Evolutionary conservation across 2,888 invertebrate genomes (phyloP).

Genomic region (Troides oblongomaculatus): DNA sequence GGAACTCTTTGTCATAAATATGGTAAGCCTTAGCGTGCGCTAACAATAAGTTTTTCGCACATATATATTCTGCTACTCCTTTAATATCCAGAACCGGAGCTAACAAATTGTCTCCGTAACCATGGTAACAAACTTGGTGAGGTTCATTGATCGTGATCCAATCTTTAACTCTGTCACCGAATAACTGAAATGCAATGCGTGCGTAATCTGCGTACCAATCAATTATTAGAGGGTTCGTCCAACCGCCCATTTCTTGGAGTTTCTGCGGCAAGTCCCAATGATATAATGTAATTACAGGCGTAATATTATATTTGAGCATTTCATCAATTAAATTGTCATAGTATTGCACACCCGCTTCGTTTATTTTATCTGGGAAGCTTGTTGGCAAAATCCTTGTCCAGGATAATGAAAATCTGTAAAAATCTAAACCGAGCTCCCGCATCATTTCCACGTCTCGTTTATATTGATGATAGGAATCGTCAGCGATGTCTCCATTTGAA

Average conservation of each 20-base stretch:
- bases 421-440: slow-evolving; percentile 66
- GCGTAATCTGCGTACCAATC: slow-evolving; percentile 70
- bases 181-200: slow-evolving; percentile 52
- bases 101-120: neutral
- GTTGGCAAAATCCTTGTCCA: slow-evolving; percentile 84
- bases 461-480: slow-evolving; percentile 82
- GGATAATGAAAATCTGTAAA: slow-evolving; percentile 81
- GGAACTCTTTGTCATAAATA: slow-evolving; percentile 54
- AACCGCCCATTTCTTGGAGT: slow-evolving; percentile 40
- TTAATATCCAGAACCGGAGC: slow-evolving; percentile 30
- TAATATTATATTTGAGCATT: slow-evolving; percentile 77
- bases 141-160: slow-evolving; percentile 30
- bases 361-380: slow-evolving; percentile 76
- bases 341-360: slow-evolving; percentile 58
- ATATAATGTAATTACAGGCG: slow-evolving; percentile 42
- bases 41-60: slow-evolving; percentile 61
- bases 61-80: slow-evolving; percentile 67
- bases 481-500: slow-evolving; percentile 76
- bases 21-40: slow-evolving; percentile 75
- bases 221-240: slow-evolving; percentile 59
- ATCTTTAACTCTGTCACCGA: slow-evolving; percentile 64
- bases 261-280: slow-evolving; percentile 40
- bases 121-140: slow-evolving; percentile 6
- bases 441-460: slow-evolving; percentile 72
- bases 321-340: slow-evolving; percentile 72